Conservation (phyloP, 2,113 vertebrate genomes). For the Antechinus stuartii region DNA sequence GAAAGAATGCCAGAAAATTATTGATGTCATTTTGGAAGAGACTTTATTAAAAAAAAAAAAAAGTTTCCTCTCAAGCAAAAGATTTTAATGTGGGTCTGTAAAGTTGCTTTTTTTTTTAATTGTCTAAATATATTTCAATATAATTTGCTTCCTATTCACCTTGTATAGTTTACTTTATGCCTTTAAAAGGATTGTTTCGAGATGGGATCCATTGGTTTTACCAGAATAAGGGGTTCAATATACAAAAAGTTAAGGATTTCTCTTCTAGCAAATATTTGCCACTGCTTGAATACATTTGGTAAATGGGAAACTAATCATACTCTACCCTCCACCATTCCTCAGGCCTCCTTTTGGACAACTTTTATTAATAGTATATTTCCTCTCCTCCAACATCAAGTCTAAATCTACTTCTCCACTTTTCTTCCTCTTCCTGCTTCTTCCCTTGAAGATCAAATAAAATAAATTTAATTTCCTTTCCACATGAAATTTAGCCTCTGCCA, state of each 20-base stretch:
- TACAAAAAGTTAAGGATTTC: not conserved
- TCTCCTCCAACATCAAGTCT: not conserved
- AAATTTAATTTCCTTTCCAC: not conserved
- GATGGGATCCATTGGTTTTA: not conserved
- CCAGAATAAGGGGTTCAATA: not conserved
- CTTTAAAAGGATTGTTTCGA: not conserved
- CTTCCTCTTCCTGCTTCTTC: not conserved
- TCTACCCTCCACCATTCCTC: accelerated
- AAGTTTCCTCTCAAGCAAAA: not conserved
- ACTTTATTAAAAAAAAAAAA: not conserved
- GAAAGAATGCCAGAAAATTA: not conserved
- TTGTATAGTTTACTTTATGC: not conserved
- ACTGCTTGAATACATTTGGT: not conserved
- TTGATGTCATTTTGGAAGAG: not conserved
- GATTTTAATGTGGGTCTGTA: not conserved
- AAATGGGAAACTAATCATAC: not conserved
- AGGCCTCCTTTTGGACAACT: not conserved
- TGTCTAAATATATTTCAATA: not conserved
- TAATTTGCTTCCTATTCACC: not conserved
- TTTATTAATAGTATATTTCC: not conserved
- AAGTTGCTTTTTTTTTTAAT: not conserved
- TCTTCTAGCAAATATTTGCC: not conserved
- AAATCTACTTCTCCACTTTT: not conserved
- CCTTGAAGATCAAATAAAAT: not conserved
- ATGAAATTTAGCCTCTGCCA: not conserved